Conservation (phyloP, 2,888 invertebrate genomes). For the Cactoblastis cactorum region DNA sequence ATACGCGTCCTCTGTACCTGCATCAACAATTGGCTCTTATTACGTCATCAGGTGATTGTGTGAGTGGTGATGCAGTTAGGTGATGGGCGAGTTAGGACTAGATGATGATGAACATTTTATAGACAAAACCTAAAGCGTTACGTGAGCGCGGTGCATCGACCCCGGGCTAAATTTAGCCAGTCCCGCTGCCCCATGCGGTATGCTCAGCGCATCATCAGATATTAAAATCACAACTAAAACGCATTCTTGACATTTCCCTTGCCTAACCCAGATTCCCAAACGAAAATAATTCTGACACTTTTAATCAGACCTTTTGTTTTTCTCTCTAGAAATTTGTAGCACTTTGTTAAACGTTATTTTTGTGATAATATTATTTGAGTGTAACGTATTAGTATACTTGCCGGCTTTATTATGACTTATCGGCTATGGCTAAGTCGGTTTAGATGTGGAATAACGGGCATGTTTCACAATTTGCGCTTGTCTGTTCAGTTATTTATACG, state of each 20-base stretch:
- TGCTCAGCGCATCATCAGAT: conserved; percentile 54
- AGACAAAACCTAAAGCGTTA: conserved; percentile 36
- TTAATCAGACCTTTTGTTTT: conserved; percentile 22
- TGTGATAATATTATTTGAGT: conserved; percentile 19
- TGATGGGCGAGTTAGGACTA: conserved; percentile 32
- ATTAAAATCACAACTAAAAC: conserved; percentile 44
- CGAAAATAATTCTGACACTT: conserved; percentile 22
- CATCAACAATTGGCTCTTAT: conserved; percentile 56
- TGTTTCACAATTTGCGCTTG: conserved; percentile 48
- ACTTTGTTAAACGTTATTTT: conserved; percentile 22
- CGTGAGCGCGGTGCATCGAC: conserved; percentile 65
- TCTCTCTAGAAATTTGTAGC: conserved; percentile 20
- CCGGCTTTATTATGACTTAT: conserved; percentile 25
- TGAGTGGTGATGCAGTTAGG: conserved; percentile 25
- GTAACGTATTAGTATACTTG: conserved; percentile 24
- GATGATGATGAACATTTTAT: conserved; percentile 32
- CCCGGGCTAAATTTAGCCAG: conserved; percentile 58
- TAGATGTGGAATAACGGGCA: conserved; percentile 40
- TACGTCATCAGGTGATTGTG: conserved; percentile 22
- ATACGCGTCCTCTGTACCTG: conserved; percentile 77
- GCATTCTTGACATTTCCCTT: conserved; percentile 63
- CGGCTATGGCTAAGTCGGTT: conserved; percentile 32
- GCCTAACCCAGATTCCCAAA: conserved; percentile 36
- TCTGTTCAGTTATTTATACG: conserved; percentile 50
- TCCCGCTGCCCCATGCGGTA: conserved; percentile 48